phyloP scores from a whole-genome alignment of 2,113 vertebrate genomes.

The Percopsis transmontana region DNA sequence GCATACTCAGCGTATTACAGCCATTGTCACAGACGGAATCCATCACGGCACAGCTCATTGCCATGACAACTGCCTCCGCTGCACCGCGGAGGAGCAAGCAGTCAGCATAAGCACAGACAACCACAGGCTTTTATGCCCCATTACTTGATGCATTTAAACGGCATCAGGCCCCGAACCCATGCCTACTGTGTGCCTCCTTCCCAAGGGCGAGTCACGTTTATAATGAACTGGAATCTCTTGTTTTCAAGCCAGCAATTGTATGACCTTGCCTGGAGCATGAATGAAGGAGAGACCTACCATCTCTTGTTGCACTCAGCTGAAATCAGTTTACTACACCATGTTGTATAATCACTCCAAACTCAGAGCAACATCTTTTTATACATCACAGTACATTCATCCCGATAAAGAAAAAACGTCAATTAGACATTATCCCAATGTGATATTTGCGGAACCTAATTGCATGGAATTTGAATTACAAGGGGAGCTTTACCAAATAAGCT shows the following conservation, averaged over 20 bases:
- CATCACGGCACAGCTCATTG: conserved; percentile 64
- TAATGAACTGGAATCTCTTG: conserved; percentile 42
- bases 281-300: conserved; percentile 8
- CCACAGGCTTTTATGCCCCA: conserved; percentile 42
- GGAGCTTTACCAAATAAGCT: not conserved
- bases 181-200: conserved; percentile 1
- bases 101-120: conserved; percentile 51
- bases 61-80: conserved; percentile 75
- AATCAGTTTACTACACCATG: too few species aligned
- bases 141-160: conserved; percentile 33
- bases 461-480: conserved; percentile 1
- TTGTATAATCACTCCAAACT: too few species aligned
- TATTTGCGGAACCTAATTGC: too few species aligned
- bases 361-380: too few species aligned
- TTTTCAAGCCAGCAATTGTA: conserved; percentile 29
- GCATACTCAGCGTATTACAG: conserved; percentile 67
- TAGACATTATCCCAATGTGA: too few species aligned
- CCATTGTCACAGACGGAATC: conserved; percentile 68
- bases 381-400: too few species aligned
- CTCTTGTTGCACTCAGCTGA: not conserved
- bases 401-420: too few species aligned
- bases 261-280: conserved; percentile 41
- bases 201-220: conserved; percentile 9
- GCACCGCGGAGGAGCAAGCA: conserved; percentile 56
- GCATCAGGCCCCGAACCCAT: conserved; percentile 36